Base-by-base conservation (phyloP, 1,140 invertebrate genomes). In the Drosophila sechellia region DNA sequence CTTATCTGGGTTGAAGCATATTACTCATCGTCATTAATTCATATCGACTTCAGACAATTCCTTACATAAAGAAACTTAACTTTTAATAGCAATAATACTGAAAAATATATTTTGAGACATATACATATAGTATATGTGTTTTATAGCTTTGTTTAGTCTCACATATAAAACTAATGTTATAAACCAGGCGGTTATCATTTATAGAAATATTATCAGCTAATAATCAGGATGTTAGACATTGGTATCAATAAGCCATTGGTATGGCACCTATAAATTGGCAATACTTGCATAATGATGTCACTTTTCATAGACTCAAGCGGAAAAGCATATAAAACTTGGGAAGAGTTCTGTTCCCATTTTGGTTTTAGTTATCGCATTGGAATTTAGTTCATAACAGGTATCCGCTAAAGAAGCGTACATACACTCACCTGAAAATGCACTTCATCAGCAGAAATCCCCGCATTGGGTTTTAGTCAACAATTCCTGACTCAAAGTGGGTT, bases 401-500 rank as follows among this genome's bases (percentile, higher is more conserved):
- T 15, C 6, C 8, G 3, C 25, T 17, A 17, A 5, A 50, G 0
- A n/a, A 17, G n/a, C 11, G 11, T 12, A 2, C 11, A 20, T 40
- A 17, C n/a, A 60, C 22, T n/a, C 0, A 31, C n/a, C 17, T 20
- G 5, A 2, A 42, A 25, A n/a, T 17, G 39, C 13, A 55, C 22
- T 22, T 27, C n/a, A 40, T 20, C 25, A 10, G 40, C 25, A 39
- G 11, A 12, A 68, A 22, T 13, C 64, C 27, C 12, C 15, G 6
- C 35, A 25, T 57, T 49, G 4, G 11, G 5, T 15, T 40, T 73
- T 74, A 64, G 27, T 74, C 71, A 74, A 42, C 43, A 31, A 11
- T 10, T 8, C 13, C 43, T 74, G 70, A 74, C 58, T 74, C 70
- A 74, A 74, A 31, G 12, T 25, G 37, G 48, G 43, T 10, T 46